Evolutionary conservation across 2,888 invertebrate genomes (phyloP).

Genomic region (Tuta absoluta): DNA sequence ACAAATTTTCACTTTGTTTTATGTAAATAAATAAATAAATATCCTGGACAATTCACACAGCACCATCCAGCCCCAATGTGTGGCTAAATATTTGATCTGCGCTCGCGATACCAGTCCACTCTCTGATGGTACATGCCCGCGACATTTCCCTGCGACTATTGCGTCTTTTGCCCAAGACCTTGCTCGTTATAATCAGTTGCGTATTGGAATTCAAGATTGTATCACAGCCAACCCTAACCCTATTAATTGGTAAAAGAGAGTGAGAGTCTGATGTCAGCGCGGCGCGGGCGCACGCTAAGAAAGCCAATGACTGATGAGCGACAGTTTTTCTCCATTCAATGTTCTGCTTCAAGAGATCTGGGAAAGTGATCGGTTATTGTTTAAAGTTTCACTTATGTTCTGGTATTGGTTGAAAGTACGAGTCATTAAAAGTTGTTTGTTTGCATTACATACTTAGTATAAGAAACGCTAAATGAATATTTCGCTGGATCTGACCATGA

Average conservation of each 20-base stretch:
- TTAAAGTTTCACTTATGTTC: slow-evolving; percentile 29
- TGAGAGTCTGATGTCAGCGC: slow-evolving; percentile 61
- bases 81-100: too few species aligned
- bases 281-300: slow-evolving; percentile 42
- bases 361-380: slow-evolving; percentile 52
- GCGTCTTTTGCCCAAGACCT: too few species aligned
- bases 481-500: too few species aligned
- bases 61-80: too few species aligned
- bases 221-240: slow-evolving; percentile 47
- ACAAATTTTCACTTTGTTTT: too few species aligned
- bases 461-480: too few species aligned
- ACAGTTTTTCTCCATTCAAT: slow-evolving; percentile 67
- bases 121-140: too few species aligned
- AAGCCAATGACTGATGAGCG: slow-evolving; percentile 63
- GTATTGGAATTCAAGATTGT: not conserved
- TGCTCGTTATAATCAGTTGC: too few species aligned
- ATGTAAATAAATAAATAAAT: too few species aligned
- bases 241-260: slow-evolving; percentile 71
- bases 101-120: too few species aligned
- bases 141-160: too few species aligned
- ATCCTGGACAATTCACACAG: too few species aligned
- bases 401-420: not conserved
- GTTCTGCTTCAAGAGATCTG: slow-evolving; percentile 64
- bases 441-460: not conserved
- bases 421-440: not conserved